Conservation (phyloP, 2,113 vertebrate species). For the Clarias magur region DNA sequence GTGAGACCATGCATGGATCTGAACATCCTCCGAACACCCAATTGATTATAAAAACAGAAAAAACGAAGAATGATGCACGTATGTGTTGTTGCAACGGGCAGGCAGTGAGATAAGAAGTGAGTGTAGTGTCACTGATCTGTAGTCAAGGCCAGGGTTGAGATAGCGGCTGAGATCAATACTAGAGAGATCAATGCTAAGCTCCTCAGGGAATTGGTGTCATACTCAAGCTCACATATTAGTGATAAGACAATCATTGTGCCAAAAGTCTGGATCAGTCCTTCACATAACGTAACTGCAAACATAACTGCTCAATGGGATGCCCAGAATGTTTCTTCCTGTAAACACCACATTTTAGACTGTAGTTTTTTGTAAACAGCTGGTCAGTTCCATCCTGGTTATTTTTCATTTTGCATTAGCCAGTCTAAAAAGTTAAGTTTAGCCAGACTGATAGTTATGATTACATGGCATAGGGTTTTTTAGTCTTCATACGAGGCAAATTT, state of each 20-base stretch:
- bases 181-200: conserved; percentile 17
- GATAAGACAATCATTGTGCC: conserved; percentile 3
- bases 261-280: neutral
- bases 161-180: neutral
- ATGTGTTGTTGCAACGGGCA: neutral
- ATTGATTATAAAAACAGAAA: neutral
- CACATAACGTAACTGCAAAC: neutral
- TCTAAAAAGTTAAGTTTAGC: no score
- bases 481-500: no score
- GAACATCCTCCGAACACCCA: neutral
- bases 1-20: neutral
- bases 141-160: conserved; percentile 29
- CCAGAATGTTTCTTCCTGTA: neutral
- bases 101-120: conserved; percentile 13
- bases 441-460: no score
- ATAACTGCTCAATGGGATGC: neutral
- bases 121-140: conserved; percentile 16
- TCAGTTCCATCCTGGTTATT: no score
- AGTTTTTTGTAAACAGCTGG: neutral
- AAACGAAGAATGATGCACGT: conserved; percentile 1
- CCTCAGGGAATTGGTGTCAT: conserved; percentile 35
- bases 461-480: no score
- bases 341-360: neutral
- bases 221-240: conserved; percentile 1
- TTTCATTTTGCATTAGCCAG: neutral